These are phyloP conservation scores for Hafferia zeledoni DNA, from an alignment of 2,797 vertebrate species.

Conservation along the genomic window DNA sequence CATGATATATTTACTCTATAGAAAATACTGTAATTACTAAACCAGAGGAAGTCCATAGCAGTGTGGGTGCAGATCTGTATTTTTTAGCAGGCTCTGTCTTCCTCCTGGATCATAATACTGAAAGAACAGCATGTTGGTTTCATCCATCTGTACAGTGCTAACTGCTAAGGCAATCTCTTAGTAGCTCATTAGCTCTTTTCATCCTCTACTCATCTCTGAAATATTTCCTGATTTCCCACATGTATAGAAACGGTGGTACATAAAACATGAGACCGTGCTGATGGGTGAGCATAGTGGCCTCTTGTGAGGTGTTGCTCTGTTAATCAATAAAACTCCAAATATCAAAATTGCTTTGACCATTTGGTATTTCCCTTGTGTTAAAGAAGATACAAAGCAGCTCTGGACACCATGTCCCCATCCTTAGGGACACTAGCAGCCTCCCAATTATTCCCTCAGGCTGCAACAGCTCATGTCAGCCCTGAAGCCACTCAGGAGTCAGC, in stretches of 20 bases:
- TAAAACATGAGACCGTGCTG: neutral
- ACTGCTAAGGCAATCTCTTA: neutral
- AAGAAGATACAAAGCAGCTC: neutral
- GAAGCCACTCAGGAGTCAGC: neutral
- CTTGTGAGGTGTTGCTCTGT: neutral
- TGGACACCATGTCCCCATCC: accelerated
- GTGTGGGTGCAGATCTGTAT: neutral
- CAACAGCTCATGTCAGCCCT: neutral
- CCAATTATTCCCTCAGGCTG: neutral
- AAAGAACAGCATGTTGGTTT: neutral
- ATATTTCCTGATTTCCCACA: neutral
- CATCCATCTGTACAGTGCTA: neutral
- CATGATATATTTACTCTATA: neutral
- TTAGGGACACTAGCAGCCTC: neutral
- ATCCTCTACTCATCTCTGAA: neutral
- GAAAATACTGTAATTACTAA: neutral
- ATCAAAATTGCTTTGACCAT: neutral
- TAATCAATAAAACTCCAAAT: neutral
- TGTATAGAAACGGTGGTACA: neutral
- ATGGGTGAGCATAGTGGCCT: neutral
- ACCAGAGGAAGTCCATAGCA: neutral
- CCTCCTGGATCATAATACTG: neutral
- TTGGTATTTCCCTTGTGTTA: neutral
- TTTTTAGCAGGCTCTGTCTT: neutral
- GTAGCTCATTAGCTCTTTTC: neutral